Base-by-base conservation (phyloP, 2,888 invertebrate genomes). In the Aradus depressus region DNA sequence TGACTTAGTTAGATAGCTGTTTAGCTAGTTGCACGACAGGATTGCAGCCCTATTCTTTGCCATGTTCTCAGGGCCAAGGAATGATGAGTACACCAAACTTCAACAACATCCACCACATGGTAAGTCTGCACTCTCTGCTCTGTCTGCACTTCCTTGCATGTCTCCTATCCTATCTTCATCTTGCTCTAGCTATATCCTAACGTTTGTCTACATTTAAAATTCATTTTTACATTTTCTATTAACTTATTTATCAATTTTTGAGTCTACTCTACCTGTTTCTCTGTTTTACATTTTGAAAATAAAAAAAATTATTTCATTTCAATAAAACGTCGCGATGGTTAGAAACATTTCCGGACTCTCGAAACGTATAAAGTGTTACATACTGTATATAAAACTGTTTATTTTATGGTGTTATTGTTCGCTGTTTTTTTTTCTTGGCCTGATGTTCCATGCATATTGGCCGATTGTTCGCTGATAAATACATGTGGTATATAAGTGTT, bases 51-150 rank as follows among this genome's bases (percentile, higher is more conserved):
- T n/a, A n/a, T n/a, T n/a, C n/a, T 26, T 56, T 52, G 35, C 51
- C 57, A 50, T 49, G 54, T 65, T 53, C 64, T 60, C 58, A 67
- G 65, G 60, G 65, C 60, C 62, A 63, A 61, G 62, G 65, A 63
- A 58, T 62, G 62, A 59, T 66, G 52, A 65, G 64, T 53, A 63
- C 65, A 19, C 64, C 65, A 45, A 63, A 65, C 57, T 67, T 65
- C 58, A 65, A 65, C 41, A 64, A 63, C 56, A 61, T 69, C 56
- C 64, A 64, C 51, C 65, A 64, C 23, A 63, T 68, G 65, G 67
- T 67, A 61, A 62, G 62, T 55, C 10, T 25, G 23, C 23, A 47
- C 22, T 25, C 5, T 12, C n/a, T 28, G 42, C 50, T 25, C 32
- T 45, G 19, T 14, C 34, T 34, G 14, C 12, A 12, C n/a, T 34